Evolutionary conservation across 2,113 vertebrate genomes (phyloP), one percentile per base, ranked within the genome.

Genomic region (Garra rufa): DNA sequence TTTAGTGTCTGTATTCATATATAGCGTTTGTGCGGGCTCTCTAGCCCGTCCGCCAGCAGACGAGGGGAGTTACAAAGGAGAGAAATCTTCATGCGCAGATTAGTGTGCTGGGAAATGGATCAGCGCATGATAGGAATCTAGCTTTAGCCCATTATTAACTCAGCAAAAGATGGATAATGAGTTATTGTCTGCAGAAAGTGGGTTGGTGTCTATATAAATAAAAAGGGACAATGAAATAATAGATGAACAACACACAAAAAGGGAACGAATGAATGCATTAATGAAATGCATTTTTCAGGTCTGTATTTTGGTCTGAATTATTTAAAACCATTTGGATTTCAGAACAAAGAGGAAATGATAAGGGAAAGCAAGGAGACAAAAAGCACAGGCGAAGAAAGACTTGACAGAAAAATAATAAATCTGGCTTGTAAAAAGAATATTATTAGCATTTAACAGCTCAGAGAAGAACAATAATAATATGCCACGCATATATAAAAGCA

Each of bases 341-440:
- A 85, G 83, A 26, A 79, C 24, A 83, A 61, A 75, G 26, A 41
- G 17, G 55, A 21, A 24, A n/a, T 55, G 52, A 75, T 43, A 30
- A 21, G n/a, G 65, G 2, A 8, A 21, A 21, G 59, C 79, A 38
- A 65, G 38, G 85, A 88, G 86, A 91, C 88, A 91, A 87, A 67
- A 81, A 88, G 79, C 61, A 30, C n/a, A 50, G 81, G 38, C 84
- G 74, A 43, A 83, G 88, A 59, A 84, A 81, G 88, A 87, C 93
- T 86, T 89, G 91, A 90, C 85, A 55, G 90, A 90, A 89, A 86
- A 90, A 88, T 89, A 88, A 88, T 92, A 91, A 91, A 91, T 88
- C 61, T 85, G 85, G 55, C 91, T 91, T 90, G 88, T 92, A 92
- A 89, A 89, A 87, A 85, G 85, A 88, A 82, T 89, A 92, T 92